These are phyloP conservation scores for Actinemys pallida DNA, from an alignment of 2,113 vertebrate genomes.

Conservation along the genomic window DNA sequence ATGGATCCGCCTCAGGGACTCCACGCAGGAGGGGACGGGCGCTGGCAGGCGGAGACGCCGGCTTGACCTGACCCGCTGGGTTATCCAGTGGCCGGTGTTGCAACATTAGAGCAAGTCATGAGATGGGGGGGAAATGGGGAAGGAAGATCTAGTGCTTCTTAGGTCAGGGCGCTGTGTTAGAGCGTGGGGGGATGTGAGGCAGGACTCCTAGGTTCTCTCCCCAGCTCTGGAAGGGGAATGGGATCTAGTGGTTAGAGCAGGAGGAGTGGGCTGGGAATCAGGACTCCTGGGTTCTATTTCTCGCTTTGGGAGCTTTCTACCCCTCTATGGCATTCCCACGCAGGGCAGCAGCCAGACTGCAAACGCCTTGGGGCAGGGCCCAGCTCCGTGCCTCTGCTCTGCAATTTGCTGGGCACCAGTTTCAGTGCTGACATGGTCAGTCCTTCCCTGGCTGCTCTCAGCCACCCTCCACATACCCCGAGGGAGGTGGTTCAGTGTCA, in stretches of 20 bases:
- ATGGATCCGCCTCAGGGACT: not conserved
- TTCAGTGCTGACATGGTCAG: rapidly evolving
- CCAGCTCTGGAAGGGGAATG: not conserved
- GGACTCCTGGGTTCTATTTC: not conserved
- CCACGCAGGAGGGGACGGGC: not conserved
- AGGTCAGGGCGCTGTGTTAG: not conserved
- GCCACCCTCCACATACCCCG: rapidly evolving
- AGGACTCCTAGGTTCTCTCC: not conserved
- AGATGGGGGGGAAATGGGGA: not conserved
- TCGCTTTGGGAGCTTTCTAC: not conserved
- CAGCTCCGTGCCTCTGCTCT: too few species aligned
- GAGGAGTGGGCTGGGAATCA: not conserved
- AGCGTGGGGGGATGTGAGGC: too few species aligned
- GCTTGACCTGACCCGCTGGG: not conserved
- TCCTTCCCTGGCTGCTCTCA: not conserved
- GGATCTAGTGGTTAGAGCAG: not conserved
- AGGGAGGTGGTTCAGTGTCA: not conserved
- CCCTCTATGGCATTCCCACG: not conserved
- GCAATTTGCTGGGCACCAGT: not conserved
- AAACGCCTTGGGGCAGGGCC: not conserved
- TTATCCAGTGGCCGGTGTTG: not conserved
- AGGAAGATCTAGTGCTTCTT: not conserved
- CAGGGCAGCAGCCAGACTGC: not conserved
- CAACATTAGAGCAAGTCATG: not conserved
- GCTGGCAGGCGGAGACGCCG: not conserved